Evolutionary conservation across 2,797 vertebrate species (phyloP), one percentile per base, ranked within the genome.

Genomic region (Lateolabrax maculatus): DNA sequence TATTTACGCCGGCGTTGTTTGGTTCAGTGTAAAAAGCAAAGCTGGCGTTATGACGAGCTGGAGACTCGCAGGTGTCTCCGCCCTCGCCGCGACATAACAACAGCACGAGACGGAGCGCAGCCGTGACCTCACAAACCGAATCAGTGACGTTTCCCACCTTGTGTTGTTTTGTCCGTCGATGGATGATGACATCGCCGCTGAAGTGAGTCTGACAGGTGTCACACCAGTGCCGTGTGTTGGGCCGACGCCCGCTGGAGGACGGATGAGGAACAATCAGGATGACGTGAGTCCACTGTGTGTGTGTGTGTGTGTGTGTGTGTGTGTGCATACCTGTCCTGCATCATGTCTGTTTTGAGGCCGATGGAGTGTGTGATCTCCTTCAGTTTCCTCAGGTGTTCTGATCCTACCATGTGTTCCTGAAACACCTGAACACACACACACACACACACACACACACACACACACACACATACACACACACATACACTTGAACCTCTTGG

Each of bases 161-260:
- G 94, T 99, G 98, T 21, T 95, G 94, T 51, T 93, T 95, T 0
- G 96, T 97, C 88, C 95, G 94, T 58, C 97, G 96, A 68, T 99
- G 98, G 71, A 95, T 89, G 83, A 99, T 97, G 73, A 99, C 92
- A 79, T 99, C 96, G 44, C 96, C 96, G 3, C 86, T 89, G 90
- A 98, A 99, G 89, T 97, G 94, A 49, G 93, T 87, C 95, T 97
- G 97, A 83, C 98, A 99, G 52, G 95, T 96, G 86, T 96, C 95
- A 64, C 98, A 99, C 98, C 98, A 99, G 56, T 94, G 95, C 68
- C 88, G 94, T 0, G 66, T 29, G 7, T 90, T 93, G 19, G 85
- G 64, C 2, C n/a, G 84, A 52, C 83, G 91, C 56, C 96, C 95
- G 83, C 98, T 98, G 87, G 49, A 87, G 79, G 31, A 79, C 81